Base-by-base conservation (phyloP, 1,140 invertebrate species). In the Zaprionus lachaisei region DNA sequence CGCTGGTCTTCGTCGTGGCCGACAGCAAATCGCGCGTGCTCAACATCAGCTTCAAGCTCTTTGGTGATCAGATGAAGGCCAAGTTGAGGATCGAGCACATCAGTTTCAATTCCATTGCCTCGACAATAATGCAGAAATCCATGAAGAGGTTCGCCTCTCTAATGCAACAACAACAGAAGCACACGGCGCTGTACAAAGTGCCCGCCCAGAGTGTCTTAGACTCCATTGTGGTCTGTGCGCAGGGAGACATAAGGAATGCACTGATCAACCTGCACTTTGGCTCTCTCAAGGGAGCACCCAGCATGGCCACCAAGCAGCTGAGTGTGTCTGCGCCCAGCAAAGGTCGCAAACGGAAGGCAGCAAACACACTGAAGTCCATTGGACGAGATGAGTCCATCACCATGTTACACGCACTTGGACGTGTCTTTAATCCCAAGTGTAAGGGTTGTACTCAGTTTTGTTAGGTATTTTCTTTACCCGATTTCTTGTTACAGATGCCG, bases 341-440 rank as follows among this genome's bases (percentile, higher is more conserved):
- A 24, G 69, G 80, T 6, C 82, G 83, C 12, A 87, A 86, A n/a
- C 77, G 58, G 5, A 91, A 89, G 55, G 61, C 73, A n/a, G 81
- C 86, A 41, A 83, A 49, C 17, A 94, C 80, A 75, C 92, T 95
- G 34, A 93, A 94, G 77, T 93, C 93, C 9, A 92, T 95, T 80
- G 93, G 93, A 5, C 94, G 95, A 80, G 95, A 96, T 91, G 95
- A 96, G 91, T 94, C 93, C 60, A 94, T 96, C 22, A 95, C 95
- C 38, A 94, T 97, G 69, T 93, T 97, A 80, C 96, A 96, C 93
- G 95, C 95, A 0, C 93, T 97, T 9, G 96, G 96, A n/a, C 93
- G 95, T 84, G 95, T 96, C 4, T 94, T 96, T 24, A 96, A 96
- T 94, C 96, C 96, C 22, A 97, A 96, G 94, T 94, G 95, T 95